These are phyloP conservation scores for Dicyrtomina minuta DNA, from an alignment of 2,888 invertebrate species.

Conservation along the genomic window DNA sequence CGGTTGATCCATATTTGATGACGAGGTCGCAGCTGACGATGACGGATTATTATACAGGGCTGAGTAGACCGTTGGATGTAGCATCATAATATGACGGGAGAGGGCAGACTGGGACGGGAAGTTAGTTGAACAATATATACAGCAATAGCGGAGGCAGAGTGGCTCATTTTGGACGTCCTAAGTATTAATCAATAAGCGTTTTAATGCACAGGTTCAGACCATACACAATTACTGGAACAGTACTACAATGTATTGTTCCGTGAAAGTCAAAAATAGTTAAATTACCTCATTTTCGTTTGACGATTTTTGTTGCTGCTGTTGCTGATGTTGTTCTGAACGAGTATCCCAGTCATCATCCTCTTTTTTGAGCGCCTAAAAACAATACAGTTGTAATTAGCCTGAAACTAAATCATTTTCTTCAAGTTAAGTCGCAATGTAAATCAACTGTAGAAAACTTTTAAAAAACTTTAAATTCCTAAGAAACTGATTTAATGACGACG, in stretches of 20 bases:
- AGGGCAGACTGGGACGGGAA: slow-evolving; percentile 50
- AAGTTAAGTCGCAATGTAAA: too few relatives aligned
- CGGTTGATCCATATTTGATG: slow-evolving; percentile 55
- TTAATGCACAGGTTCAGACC: too few relatives aligned
- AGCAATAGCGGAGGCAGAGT: slow-evolving; percentile 52
- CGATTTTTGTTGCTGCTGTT: slow-evolving; percentile 27
- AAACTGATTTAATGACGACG: too few relatives aligned
- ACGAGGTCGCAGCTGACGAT: slow-evolving; percentile 29
- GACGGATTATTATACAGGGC: slow-evolving; percentile 41
- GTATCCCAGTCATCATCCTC: slow-evolving; percentile 74
- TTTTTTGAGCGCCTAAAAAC: slow-evolving; percentile 84
- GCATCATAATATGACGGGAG: slow-evolving; percentile 49
- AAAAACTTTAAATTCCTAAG: too few relatives aligned
- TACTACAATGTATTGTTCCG: too few relatives aligned
- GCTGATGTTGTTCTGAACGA: slow-evolving; percentile 23
- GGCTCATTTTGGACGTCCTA: slow-evolving; percentile 55
- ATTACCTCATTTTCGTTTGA: slow-evolving; percentile 29
- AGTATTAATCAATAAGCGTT: too few relatives aligned
- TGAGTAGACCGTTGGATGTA: slow-evolving; percentile 50
- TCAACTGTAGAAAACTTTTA: too few relatives aligned
- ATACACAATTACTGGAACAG: too few relatives aligned
- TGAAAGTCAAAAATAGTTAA: too few relatives aligned
- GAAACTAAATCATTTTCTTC: background rate
- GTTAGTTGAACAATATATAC: slow-evolving; percentile 51
- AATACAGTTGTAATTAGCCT: slow-evolving; percentile 53